Evolutionary conservation across 2,888 invertebrate species (phyloP), one percentile per base, ranked within the genome.

Genomic region (Tubiluchus corallicola): DNA sequence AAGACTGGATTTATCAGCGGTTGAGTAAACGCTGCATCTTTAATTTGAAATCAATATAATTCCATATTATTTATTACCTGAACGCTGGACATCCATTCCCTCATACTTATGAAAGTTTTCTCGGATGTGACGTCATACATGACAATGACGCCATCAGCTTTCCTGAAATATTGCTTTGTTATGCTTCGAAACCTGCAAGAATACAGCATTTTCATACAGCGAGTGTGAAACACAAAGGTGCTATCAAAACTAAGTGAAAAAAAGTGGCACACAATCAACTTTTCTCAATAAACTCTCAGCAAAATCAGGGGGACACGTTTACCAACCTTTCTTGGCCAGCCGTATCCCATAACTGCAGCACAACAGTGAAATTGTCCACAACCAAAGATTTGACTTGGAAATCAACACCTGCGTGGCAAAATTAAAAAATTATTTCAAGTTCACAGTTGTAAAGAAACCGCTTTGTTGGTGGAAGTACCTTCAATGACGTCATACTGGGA

Each of bases 51-150:
- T n/a, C n/a, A n/a, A n/a, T n/a, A n/a, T n/a, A n/a, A n/a, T n/a
- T n/a, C n/a, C n/a, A n/a, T n/a, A n/a, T n/a, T n/a, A n/a, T n/a
- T n/a, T n/a, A n/a, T 44, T 47, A 64, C 65, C 57, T 61, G 53
- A 13, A 68, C 61, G 48, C 60, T 62, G 16, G 52, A 49, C 53
- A 68, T 62, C 70, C 70, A 71, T 50, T 65, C 62, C n/a, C 68
- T 55, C 13, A 71, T 63, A 53, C 67, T 69, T 19, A 62, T 58
- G 51, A 69, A 71, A 1, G 69, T 64, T 19, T 59, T 55, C 47
- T 70, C 70, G 2, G 64, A 64, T 1, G 69, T 70, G 17, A 71
- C 66, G 52, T 72, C 71, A 55, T 71, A 71, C 63, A 71, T 67
- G 37, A 71, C 54, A 17, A 68, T 56, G 18, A 72, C 69, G 2